Evolutionary conservation across 2,797 vertebrate species (phyloP), one percentile per base, ranked within the genome.

Genomic region (Gephyroberyx darwinii): DNA sequence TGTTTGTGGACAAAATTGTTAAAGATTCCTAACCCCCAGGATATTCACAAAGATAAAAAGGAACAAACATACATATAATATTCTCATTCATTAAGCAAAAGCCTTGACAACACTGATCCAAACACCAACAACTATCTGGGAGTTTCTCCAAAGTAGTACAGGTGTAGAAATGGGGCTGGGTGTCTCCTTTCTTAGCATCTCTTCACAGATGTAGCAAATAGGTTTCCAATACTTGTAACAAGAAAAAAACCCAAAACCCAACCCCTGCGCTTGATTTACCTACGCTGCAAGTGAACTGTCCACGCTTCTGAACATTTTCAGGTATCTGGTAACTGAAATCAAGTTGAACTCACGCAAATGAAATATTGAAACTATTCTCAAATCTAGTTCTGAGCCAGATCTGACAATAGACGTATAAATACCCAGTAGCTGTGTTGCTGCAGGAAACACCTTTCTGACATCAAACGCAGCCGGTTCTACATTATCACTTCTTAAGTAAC

Each of bases 381-480:
- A 62, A 78, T 73, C 58, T 74, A 67, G 26, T 57, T 81, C 50
- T 57, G 61, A 60, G 66, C 59, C 74, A 41, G 48, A 35, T 71
- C 55, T 69, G 78, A 84, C 69, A 67, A 77, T 55, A 71, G 41
- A 74, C 74, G 54, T 76, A 65, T 78, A 74, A 87, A 78, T 70
- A 83, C 65, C 53, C 77, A 76, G 84, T 74, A 75, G 80, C 67
- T 80, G 72, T 75, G 76, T 70, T 74, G 76, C 75, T 74, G 71
- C 54, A 78, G 67, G 58, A 84, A 78, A 82, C 65, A 17, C 54
- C 31, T 69, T 71, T 63, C 62, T 62, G 74, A 81, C 71, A 68
- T 78, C 59, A 71, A 65, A 63, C 65, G 71, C 72, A 79, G 57
- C 66, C 48, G 59, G n/a, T 56, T 66, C 35, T 20, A 71, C 31